These are phyloP conservation scores for Mimachlamys varia DNA, from an alignment of 2,888 invertebrate genomes.

Conservation along the genomic window DNA sequence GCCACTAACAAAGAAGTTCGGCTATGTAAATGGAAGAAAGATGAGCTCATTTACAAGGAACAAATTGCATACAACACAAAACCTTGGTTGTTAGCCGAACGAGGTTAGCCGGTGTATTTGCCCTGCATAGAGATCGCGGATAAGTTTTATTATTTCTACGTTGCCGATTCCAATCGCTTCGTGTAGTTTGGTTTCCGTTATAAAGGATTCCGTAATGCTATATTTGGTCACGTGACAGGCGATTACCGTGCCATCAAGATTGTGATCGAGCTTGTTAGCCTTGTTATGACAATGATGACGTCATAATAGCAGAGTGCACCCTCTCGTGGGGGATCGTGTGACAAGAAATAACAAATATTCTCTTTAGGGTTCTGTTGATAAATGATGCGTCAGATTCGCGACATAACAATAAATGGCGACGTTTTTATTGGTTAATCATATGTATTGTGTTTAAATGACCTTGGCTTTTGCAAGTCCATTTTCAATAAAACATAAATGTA, in stretches of 20 bases:
- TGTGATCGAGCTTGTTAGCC: background rate
- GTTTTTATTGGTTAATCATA: too few species aligned
- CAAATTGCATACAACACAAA: background rate
- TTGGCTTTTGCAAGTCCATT: too few species aligned
- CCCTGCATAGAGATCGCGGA: background rate
- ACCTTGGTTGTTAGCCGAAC: background rate
- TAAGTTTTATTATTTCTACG: background rate
- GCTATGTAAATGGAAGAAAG: background rate
- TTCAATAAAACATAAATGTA: too few species aligned
- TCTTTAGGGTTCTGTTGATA: too few species aligned
- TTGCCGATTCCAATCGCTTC: conserved; percentile 14
- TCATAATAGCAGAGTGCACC: background rate
- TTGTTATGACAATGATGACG: conserved; percentile 31
- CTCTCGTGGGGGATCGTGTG: background rate
- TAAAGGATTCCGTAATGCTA: background rate
- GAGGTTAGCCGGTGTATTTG: background rate
- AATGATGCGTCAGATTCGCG: too few species aligned
- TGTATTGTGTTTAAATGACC: too few species aligned
- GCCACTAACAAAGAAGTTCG: background rate
- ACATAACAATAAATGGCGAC: too few species aligned
- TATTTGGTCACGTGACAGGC: background rate
- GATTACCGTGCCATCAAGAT: background rate
- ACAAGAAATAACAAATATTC: background rate
- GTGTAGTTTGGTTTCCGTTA: background rate
- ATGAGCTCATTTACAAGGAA: background rate